Percentiles rank a stretch among this genome's conserved stretches.
Evolutionary conservation across 2,888 invertebrate genomes (phyloP).

Genomic region (Zygogramma bicolorata): DNA sequence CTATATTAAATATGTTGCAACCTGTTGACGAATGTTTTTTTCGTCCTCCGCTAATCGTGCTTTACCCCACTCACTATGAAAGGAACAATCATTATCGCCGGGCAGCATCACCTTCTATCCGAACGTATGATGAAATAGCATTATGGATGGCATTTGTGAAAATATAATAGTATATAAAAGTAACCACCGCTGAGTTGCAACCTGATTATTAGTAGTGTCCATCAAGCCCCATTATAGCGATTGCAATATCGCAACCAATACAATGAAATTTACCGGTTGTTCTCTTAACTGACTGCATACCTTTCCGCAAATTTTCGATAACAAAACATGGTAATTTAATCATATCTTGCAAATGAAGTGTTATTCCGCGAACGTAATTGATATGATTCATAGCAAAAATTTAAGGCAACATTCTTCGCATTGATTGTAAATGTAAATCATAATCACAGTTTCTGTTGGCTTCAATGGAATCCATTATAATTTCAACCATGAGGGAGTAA

Average conservation of each 20-base stretch:
- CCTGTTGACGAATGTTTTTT: constrained; percentile 42
- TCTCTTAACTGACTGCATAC: constrained; percentile 49
- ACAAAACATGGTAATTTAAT: constrained; percentile 40
- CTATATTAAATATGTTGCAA: constrained; percentile 36
- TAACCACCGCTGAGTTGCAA: constrained; percentile 48
- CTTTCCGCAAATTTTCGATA: constrained; percentile 44
- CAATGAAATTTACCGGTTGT: constrained; percentile 44
- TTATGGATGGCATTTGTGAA: constrained; percentile 14
- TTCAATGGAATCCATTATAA: neutral
- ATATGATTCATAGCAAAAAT: constrained; percentile 2
- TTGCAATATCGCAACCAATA: constrained; percentile 50
- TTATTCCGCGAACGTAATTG: constrained; percentile 6
- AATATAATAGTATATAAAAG: constrained; percentile 38
- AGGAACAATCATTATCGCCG: constrained; percentile 41
- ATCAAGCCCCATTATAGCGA: constrained; percentile 51
- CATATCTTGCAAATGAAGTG: constrained; percentile 21
- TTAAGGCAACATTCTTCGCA: constrained; percentile 3
- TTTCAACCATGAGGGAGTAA: neutral
- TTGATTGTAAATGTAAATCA: neutral
- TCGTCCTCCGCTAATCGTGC: constrained; percentile 45
- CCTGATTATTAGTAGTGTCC: constrained; percentile 51
- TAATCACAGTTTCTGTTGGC: neutral
- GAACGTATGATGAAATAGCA: constrained; percentile 33
- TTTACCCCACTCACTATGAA: constrained; percentile 49
- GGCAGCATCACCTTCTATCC: constrained; percentile 40